Base-by-base conservation (phyloP, 2,888 invertebrate genomes). In the Eueremaeus valkanovi region DNA sequence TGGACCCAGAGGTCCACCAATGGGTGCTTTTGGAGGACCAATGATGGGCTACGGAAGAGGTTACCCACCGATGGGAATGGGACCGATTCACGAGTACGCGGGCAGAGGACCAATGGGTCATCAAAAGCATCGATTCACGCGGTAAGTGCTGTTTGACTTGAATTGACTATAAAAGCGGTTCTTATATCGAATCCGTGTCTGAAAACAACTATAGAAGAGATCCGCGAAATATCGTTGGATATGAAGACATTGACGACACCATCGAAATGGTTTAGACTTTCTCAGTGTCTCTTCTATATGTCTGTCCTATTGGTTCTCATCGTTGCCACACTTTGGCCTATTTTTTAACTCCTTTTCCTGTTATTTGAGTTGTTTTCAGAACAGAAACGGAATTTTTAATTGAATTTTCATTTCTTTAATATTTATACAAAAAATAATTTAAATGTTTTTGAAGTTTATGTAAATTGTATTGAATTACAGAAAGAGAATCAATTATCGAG, bases 231-330 rank as follows among this genome's bases (percentile, higher is more conserved):
- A 87, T 92, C 84, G 88, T 93, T 85, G 90, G 90, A 84, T 93
- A 93, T 88, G 89, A 91, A 86, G 93, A 93, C 87, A 88, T 93
- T 87, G 93, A 93, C 87, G 91, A 85, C 85, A 91, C 91, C 84
- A 88, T 88, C 83, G 91, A 92, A 84, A 88, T 90, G 84, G 90
- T 91, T 85, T 90, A 87, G 87, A 73, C 49, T 76, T 31, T 40
- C 36, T 3, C 8, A 21, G 29, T n/a, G n/a, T n/a, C n/a, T 40
- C 11, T n/a, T 68, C 24, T 29, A 40, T 18, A 16, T 55, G 73
- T 70, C 55, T 63, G 8, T 51, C 21, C 21, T 21, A 1, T 51
- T 21, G 5, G 36, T 72, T 18, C 31, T 6, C 29, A 42, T 51
- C 29, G 24, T 13, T 49, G 49, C 18, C 24, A 58, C 9, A 6